These are phyloP conservation scores for Mus musculus DNA, from an alignment of 2,113 vertebrate genomes.

Conservation along the genomic window DNA sequence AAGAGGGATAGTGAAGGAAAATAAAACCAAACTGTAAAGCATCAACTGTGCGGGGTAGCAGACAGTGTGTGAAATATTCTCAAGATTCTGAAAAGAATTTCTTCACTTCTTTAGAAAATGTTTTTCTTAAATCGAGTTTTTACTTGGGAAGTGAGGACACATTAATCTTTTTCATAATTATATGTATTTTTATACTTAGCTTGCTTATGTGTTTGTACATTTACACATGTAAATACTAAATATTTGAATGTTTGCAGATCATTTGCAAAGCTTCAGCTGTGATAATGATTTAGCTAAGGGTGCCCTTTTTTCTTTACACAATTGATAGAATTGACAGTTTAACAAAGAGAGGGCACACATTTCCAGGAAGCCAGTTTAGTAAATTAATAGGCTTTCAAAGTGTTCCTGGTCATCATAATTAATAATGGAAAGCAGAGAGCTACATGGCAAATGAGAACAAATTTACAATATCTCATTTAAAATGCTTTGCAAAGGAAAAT, in stretches of 20 bases:
- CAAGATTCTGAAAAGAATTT: neutral
- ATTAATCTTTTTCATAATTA: neutral
- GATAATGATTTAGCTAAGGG: slow-evolving; percentile 31
- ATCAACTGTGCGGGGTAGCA: neutral
- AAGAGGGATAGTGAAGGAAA: neutral
- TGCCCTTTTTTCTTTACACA: slow-evolving; percentile 25
- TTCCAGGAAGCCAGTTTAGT: slow-evolving; percentile 58
- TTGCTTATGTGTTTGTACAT: neutral
- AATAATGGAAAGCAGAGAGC: slow-evolving; percentile 40
- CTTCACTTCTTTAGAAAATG: neutral
- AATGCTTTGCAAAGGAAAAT: slow-evolving; percentile 72
- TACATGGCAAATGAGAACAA: slow-evolving; percentile 60
- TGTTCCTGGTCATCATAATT: slow-evolving; percentile 53
- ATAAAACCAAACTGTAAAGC: neutral
- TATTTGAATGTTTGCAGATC: neutral
- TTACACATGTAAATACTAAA: neutral
- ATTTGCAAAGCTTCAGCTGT: neutral
- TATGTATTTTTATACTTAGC: neutral
- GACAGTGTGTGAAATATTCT: neutral
- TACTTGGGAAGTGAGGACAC: neutral
- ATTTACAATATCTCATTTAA: slow-evolving; percentile 69
- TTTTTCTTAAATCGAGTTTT: neutral
- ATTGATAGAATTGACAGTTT: neutral
- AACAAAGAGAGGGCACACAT: slow-evolving; percentile 36
- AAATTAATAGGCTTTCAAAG: slow-evolving; percentile 14